Evolutionary conservation across 2,113 vertebrate genomes (phyloP).

Genomic region (Corythornis cristatus): DNA sequence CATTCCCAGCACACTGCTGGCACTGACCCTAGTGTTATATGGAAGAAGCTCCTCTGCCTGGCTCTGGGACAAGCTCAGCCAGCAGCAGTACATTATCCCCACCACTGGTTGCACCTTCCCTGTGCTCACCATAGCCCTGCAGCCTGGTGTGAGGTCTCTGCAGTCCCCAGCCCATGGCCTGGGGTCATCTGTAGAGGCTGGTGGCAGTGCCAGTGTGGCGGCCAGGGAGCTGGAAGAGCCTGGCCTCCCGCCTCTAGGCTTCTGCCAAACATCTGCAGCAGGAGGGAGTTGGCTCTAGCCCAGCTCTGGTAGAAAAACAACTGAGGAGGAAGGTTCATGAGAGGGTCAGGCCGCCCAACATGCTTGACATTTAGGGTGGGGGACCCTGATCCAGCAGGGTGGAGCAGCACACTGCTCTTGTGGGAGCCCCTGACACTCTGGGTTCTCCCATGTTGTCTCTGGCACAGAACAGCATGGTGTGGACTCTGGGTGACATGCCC

Average conservation of each 20-base stretch:
- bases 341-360: neutral
- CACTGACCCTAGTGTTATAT: neutral
- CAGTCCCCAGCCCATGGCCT: rapidly evolving
- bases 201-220: rapidly evolving
- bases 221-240: neutral
- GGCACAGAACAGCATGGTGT: rapidly evolving
- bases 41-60: neutral
- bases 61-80: neutral
- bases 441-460: neutral
- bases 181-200: neutral
- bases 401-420: neutral
- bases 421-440: neutral
- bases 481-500: neutral
- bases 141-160: neutral
- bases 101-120: rapidly evolving
- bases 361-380: neutral
- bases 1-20: neutral
- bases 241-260: neutral
- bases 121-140: neutral
- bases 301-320: conserved; percentile 7
- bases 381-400: rapidly evolving
- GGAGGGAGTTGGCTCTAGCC: neutral
- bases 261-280: conserved; percentile 55
- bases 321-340: rapidly evolving
- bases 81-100: neutral